Conservation (phyloP, 1,140 invertebrate genomes). For the Drosophila leontia region DNA sequence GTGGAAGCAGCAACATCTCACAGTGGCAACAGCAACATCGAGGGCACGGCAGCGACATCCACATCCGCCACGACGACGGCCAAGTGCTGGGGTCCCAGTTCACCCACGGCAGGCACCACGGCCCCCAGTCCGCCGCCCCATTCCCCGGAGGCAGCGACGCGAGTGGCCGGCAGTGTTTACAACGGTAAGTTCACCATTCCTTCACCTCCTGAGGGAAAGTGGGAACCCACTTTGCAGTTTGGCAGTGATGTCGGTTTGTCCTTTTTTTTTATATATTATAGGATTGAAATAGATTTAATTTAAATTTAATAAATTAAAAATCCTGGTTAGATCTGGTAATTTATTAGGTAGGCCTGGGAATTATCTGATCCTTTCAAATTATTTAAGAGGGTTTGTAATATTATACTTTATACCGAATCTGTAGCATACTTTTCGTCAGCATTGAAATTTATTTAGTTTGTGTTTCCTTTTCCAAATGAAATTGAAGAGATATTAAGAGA, state of each 20-base stretch:
- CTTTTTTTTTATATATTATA: background rate
- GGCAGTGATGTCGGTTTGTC: background rate
- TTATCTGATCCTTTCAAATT: background rate
- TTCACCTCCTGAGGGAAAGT: background rate
- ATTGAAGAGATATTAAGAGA: background rate
- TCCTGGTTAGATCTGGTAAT: fast-evolving
- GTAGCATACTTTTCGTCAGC: background rate
- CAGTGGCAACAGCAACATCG: slow-evolving; percentile 65
- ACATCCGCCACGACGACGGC: slow-evolving; percentile 74
- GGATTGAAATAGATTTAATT: no score
- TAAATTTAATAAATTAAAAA: no score
- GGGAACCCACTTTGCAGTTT: no score
- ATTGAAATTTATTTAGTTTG: no score
- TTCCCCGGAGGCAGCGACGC: slow-evolving; percentile 85
- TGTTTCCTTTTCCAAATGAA: background rate
- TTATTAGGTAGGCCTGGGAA: background rate
- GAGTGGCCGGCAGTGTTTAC: slow-evolving; percentile 88
- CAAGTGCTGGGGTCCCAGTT: slow-evolving; percentile 90
- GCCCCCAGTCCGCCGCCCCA: slow-evolving; percentile 90
- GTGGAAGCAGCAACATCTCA: slow-evolving; percentile 66
- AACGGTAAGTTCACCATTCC: slow-evolving; percentile 86
- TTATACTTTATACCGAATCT: background rate
- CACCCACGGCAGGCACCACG: slow-evolving; percentile 90
- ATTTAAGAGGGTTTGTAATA: background rate
- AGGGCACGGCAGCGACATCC: slow-evolving; percentile 58